A percentile compares a stretch with the other conserved stretches of the same genome.
Conservation (phyloP, 2,888 invertebrate genomes). For the Subacronicta megacephala region DNA sequence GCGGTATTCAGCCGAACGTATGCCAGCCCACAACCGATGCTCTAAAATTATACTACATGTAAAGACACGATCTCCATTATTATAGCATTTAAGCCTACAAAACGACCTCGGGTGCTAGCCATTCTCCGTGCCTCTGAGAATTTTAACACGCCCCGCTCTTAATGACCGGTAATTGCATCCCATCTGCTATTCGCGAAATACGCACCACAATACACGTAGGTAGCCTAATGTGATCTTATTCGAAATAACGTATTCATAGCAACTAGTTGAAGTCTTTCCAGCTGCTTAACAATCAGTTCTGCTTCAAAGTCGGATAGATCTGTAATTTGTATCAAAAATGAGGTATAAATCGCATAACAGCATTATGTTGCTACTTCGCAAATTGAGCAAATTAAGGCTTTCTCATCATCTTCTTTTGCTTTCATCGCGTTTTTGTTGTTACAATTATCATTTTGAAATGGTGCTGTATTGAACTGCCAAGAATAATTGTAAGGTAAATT, state of each 20-base stretch:
- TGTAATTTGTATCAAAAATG: constrained; percentile 37
- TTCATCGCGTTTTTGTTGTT: constrained; percentile 35
- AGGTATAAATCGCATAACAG: constrained; percentile 19
- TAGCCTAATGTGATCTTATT: constrained; percentile 48
- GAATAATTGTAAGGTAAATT: constrained; percentile 35
- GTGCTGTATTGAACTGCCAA: constrained; percentile 11
- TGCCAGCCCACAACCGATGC: constrained; percentile 44
- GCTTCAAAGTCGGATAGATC: constrained; percentile 30
- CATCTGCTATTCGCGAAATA: constrained; percentile 41
- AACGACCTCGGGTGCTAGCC: constrained; percentile 75
- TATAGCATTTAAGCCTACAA: constrained; percentile 77
- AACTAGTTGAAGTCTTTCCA: constrained; percentile 23
- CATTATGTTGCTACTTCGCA: constrained; percentile 24
- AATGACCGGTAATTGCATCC: constrained; percentile 77
- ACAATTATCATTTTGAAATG: constrained; percentile 43
- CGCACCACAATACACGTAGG: constrained; percentile 39
- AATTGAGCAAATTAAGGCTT: constrained; percentile 36
- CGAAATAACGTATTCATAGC: constrained; percentile 44
- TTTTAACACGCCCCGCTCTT: constrained; percentile 80
- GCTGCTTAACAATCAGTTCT: constrained; percentile 28
- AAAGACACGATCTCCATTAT: constrained; percentile 77
- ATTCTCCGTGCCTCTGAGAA: constrained; percentile 79
- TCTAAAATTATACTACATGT: constrained; percentile 66
- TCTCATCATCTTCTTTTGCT: constrained; percentile 35
- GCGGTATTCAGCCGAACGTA: constrained; percentile 26